Base-by-base conservation (phyloP, 2,888 invertebrate species). In the Spisula solida region DNA sequence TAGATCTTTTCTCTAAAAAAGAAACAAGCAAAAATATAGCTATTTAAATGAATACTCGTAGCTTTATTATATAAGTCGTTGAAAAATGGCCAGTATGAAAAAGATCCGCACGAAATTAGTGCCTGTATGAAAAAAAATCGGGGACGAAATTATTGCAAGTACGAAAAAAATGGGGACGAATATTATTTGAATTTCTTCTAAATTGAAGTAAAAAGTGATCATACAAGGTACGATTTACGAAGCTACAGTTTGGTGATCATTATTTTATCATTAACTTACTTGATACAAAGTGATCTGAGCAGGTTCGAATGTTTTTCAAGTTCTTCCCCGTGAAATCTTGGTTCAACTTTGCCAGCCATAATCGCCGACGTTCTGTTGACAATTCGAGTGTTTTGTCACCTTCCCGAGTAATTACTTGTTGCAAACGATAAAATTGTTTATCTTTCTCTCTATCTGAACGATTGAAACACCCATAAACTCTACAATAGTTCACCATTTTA, bases 321-420 rank as follows among this genome's bases (percentile, higher is more conserved):
- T 85, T 85, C 60, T 85, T 85, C 41, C 81, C 81, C n/a, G n/a
- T 85, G 60, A 85, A 85, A 25, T 80, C 82, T 41, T 83, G 82
- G 34, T 83, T 70, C n/a, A 83, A 41, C n/a, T 82, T 79, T 25
- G 83, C 80, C 47, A 87, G 48, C 87, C 87, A 87, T 80, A 66
- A n/a, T 47, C 80, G 56, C 20, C 87, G 47, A 12, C 80, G 60
- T 48, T 87, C 82, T 6, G 16, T 34, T 25, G 70, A 70, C 47
- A 86, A n/a, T 18, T 81, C 14, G 51, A n/a, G 1, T 20, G 70
- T 75, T 51, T 31, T 51, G 34, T 86, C 86, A 14, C 86, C 51
- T 51, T 81, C 51, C n/a, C 75, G 34, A 2, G 70, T 75, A 0
- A 86, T 75, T 25, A 81, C 75, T 41, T 29, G 70, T 0, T 75